Evolutionary conservation across 2,797 vertebrate species (phyloP), one percentile per base, ranked within the genome.

Genomic region (Euphonia xanthogaster): DNA sequence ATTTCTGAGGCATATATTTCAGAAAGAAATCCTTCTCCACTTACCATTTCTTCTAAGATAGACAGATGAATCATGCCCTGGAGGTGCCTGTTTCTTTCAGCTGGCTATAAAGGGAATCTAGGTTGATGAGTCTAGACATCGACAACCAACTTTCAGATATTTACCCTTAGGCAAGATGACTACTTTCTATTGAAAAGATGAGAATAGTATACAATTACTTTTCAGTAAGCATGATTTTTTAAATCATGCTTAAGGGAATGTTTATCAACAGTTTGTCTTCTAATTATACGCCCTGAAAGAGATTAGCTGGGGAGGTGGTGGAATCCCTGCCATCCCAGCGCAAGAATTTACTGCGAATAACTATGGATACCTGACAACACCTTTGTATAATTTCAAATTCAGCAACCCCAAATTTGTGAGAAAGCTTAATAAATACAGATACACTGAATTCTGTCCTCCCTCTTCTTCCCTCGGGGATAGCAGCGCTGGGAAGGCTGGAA

Each of bases 91-190:
- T 84, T 97, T 90, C 90, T 93, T 96, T 91, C 91, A 95, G 90
- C 90, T 88, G 73, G 90, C 90, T 97, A 96, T 94, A 94, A 97
- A 95, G 93, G 82, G 94, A 97, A 96, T 97, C 90, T 96, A 94
- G 96, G 96, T 94, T 97, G 95, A 96, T 94, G 85, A 97, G 95
- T 97, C 96, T 96, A 95, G 96, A 95, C 96, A 93, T 94, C 3
- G 28, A 96, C 96, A 95, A 95, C 88, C 73, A 96, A 77, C 73
- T 84, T 90, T 86, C 79, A 94, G 93, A 91, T 95, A 94, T 88
- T 57, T 51, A 75, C 79, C 96, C 93, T 78, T 37, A 94, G 94
- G 95, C 95, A 72, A 93, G 88, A 96, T 5, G 6, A 88, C 50
- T 86, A 61, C 57, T 86, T 95, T 88, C 85, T 90, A 84, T 77